Evolutionary conservation across 2,113 vertebrate genomes (phyloP), one percentile per base, ranked within the genome.

Genomic region (Oncorhynchus gorbuscha): DNA sequence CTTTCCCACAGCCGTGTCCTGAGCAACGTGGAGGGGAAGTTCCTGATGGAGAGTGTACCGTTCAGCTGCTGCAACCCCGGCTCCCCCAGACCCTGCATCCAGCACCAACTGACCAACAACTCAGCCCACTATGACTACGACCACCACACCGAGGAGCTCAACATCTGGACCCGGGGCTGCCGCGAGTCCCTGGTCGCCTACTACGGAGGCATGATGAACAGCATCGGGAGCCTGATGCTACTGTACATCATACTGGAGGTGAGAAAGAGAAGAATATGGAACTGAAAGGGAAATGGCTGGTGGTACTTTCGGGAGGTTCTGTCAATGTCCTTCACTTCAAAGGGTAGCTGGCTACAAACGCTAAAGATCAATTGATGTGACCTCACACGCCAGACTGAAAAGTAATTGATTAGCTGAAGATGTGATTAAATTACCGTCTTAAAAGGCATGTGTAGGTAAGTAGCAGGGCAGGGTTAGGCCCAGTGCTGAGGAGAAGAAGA

Each of bases 51-150:
- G 0, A 96, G 96, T 0, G 96, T 99, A 22, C 98, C 98, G 0
- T 99, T 99, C 93, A 99, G 97, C 92, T 99, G 98, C 93, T 99
- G 98, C 91, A 99, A 99, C 78, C 97, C 98, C 26, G 96, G 85
- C 39, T 99, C 97, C 0, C 97, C 97, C 0, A 90, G 97, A 12
- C 98, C 98, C 76, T 99, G 98, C 89, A 97, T 99, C 92, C 98
- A 99, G 89, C 94, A 97, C 87, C 97, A 98, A 90, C 91, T 99
- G 89, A 97, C 95, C 89, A 99, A 98, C 90, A 99, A 97, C 93
- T 94, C 96, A 0, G 98, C 97, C 11, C 97, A 99, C 90, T 99
- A 99, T 80, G 97, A 97, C 92, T 99, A 99, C 0, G 96, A 99
- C 89, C 95, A 96, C 89, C 97, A 97, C 83, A 96, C 93, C 0